These are phyloP conservation scores for Microchrysa polita DNA, from an alignment of 2,888 invertebrate genomes.

Conservation along the genomic window DNA sequence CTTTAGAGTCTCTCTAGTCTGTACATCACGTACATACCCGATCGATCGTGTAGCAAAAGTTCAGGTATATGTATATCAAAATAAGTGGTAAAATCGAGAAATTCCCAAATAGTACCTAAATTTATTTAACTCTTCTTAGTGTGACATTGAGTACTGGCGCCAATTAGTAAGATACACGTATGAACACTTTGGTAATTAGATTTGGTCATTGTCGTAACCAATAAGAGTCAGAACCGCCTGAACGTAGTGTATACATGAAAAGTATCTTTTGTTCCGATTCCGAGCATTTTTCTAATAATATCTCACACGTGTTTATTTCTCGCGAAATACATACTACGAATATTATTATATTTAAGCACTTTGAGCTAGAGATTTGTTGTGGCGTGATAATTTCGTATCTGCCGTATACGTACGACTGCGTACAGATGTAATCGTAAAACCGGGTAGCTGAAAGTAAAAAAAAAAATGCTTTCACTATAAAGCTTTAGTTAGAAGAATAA, in stretches of 20 bases:
- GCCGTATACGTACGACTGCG: not conserved
- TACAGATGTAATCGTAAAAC: no score
- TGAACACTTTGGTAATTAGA: conserved; percentile 6
- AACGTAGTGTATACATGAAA: no score
- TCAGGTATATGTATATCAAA: conserved; percentile 4
- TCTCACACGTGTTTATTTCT: conserved; percentile 19
- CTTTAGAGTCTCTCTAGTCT: not conserved
- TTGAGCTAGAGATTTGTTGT: not conserved
- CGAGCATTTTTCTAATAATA: conserved; percentile 6
- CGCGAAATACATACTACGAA: not conserved
- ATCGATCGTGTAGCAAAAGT: no score
- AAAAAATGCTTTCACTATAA: conserved; percentile 2
- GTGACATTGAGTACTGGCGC: conserved; percentile 15
- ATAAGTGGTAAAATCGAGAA: not conserved
- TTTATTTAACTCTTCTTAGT: not conserved
- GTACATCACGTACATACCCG: not conserved
- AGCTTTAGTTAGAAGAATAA: not conserved
- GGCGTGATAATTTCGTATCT: conserved; percentile 13
- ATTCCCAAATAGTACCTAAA: no score
- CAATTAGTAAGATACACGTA: conserved; percentile 17
- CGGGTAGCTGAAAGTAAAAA: not conserved
- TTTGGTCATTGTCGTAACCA: conserved; percentile 20
- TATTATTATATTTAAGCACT: no score
- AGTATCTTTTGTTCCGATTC: not conserved
- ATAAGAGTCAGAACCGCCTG: not conserved